Evolutionary conservation across 2,113 vertebrate genomes (phyloP).

Genomic region (Stigmatopora argus): DNA sequence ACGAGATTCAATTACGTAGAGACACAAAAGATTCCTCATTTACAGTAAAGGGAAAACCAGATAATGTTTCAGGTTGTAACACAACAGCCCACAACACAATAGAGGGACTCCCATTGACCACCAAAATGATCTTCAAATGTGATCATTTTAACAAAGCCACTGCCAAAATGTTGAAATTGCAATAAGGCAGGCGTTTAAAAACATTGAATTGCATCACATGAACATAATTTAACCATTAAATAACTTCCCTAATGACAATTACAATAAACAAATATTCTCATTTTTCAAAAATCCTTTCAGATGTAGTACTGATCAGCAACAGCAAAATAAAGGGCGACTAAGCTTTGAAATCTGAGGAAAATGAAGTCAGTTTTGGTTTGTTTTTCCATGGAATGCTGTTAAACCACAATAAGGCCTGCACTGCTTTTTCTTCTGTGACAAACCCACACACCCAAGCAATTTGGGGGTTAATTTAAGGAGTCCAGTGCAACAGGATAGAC

Average conservation of each 20-base stretch:
- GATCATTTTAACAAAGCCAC: background rate
- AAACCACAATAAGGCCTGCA: background rate
- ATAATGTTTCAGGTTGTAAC: background rate
- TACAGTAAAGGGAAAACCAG: background rate
- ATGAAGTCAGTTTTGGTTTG: slow-evolving; percentile 2
- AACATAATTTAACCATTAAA: background rate
- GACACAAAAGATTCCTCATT: background rate
- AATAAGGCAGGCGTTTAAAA: background rate
- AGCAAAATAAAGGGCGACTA: background rate
- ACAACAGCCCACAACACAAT: background rate
- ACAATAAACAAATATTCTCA: background rate
- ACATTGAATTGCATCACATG: background rate
- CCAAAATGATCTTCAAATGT: background rate
- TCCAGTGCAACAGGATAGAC: background rate
- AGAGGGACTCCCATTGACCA: background rate
- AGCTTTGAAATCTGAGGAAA: background rate
- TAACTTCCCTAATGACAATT: background rate
- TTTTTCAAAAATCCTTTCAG: too few species aligned
- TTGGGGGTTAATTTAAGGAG: background rate
- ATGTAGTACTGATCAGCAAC: background rate
- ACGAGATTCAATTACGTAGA: background rate
- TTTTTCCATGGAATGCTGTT: background rate
- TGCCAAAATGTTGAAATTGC: background rate
- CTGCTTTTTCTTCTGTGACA: background rate
- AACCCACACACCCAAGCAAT: background rate